These are phyloP conservation scores for Podocnemis expansa DNA, from an alignment of 2,113 vertebrate genomes.

Conservation along the genomic window DNA sequence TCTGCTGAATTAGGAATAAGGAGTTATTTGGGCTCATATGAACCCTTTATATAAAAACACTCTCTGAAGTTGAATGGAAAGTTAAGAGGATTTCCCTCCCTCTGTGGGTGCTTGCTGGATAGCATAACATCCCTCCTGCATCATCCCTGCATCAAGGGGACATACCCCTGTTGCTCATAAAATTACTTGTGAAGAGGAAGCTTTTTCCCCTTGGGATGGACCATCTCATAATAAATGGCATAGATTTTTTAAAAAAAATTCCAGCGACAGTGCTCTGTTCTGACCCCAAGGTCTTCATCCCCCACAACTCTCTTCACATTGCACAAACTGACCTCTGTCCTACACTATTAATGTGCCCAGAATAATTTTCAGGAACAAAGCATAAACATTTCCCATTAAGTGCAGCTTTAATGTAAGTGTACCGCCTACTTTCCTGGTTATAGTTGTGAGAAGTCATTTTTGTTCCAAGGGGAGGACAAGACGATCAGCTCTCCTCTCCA, in stretches of 20 bases:
- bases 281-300: conserved; percentile 35
- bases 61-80: neutral
- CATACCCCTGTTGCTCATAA: conserved; percentile 6
- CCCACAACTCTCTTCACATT: conserved; percentile 22
- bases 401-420: conserved; percentile 8
- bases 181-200: neutral
- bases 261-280: conserved; percentile 2
- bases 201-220: conserved; percentile 41
- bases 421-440: neutral
- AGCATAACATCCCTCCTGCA: neutral
- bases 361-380: conserved; percentile 41
- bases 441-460: conserved; percentile 15
- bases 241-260: conserved; percentile 32
- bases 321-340: conserved; percentile 47
- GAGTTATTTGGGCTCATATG: neutral
- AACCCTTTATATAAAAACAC: neutral
- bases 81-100: neutral
- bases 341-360: conserved; percentile 4
- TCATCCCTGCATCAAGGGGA: conserved; percentile 12
- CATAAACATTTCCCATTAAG: conserved; percentile 34
- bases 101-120: neutral
- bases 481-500: neutral
- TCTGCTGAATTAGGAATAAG: neutral
- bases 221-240: conserved; percentile 31
- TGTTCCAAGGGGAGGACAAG: neutral